Evolutionary conservation across 1,140 invertebrate species (phyloP).

Genomic region (Zaprionus gabonicus): DNA sequence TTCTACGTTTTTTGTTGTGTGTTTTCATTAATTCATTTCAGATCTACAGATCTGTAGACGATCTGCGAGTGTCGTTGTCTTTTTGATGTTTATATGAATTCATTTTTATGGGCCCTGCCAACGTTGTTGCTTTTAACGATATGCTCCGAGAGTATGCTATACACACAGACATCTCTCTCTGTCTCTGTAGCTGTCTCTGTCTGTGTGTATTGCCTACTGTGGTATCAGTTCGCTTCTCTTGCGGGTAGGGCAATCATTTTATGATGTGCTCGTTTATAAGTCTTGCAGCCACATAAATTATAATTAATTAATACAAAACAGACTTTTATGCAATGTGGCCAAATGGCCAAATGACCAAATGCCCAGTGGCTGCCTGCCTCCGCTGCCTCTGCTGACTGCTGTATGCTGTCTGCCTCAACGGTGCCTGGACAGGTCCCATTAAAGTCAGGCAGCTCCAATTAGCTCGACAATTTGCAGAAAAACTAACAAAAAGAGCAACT

Average conservation of each 20-base stretch:
- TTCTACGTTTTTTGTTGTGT: constrained; percentile 18
- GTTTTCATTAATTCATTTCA: constrained; percentile 53
- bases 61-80: constrained; percentile 39
- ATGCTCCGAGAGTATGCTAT: neutral
- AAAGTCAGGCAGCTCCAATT: constrained; percentile 29
- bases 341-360: constrained; percentile 32
- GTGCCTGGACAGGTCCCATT: constrained; percentile 33
- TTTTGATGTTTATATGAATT: constrained; percentile 68
- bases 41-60: constrained; percentile 36
- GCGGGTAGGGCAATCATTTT: constrained; percentile 57
- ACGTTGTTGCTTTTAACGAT: constrained; percentile 22
- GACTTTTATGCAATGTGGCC: constrained; percentile 67
- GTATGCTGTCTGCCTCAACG: neutral
- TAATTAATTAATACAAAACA: constrained; percentile 78
- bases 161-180: neutral
- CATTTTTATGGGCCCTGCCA: constrained; percentile 46
- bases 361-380: neutral
- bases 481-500: neutral
- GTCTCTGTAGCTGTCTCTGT: neutral
- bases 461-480: constrained; percentile 32
- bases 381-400: neutral
- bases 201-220: neutral
- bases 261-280: constrained; percentile 77
- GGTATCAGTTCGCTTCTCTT: neutral
- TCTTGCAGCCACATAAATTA: constrained; percentile 79